Base-by-base conservation (phyloP, 2,113 vertebrate genomes). In the Campylomormyrus tamandua region DNA sequence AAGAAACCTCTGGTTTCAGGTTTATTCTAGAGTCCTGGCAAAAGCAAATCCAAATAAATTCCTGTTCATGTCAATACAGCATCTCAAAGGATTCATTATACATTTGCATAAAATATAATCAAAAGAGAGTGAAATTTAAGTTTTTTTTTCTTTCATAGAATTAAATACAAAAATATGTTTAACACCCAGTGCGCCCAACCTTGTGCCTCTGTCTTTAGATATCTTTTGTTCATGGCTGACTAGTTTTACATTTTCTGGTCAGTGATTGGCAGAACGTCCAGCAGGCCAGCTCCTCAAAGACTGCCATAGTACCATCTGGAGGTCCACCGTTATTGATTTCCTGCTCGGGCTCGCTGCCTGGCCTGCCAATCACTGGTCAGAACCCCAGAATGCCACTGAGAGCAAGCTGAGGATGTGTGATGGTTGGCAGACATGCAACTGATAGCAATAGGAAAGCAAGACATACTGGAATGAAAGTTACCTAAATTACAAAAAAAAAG, bases 241-340 rank as follows among this genome's bases (percentile, higher is more conserved):
- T 97, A 95, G 95, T 94, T 96, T 97, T 97, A 95, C 95, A 95
- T 97, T 97, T 97, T 97, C 96, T 97, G 96, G 95, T 96, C 94
- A 95, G 95, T 88, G 87, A 95, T 96, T 96, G 97, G 95, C 95
- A 95, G 94, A 92, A 95, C 92, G 91, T 96, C 96, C 95, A 95
- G 96, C 93, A 95, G 96, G 95, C 94, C 94, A 95, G 96, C 95
- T 97, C 95, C 95, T 97, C 96, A 92, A 94, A 96, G 95, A 96
- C 93, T 92, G 94, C 95, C 93, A 92, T 92, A 93, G 95, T 93
- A 94, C 93, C 95, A 94, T 96, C 94, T 96, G 92, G 95, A 97
- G 96, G 96, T 96, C 96, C 95, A 95, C 93, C 93, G 91, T 96
- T 97, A 98, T 95, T 96, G 97, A 98, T 97, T 97, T 98, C 96